These are phyloP conservation scores for Sebastiscus albofasciatus DNA, from an alignment of 2,797 vertebrate species.

Conservation along the genomic window DNA sequence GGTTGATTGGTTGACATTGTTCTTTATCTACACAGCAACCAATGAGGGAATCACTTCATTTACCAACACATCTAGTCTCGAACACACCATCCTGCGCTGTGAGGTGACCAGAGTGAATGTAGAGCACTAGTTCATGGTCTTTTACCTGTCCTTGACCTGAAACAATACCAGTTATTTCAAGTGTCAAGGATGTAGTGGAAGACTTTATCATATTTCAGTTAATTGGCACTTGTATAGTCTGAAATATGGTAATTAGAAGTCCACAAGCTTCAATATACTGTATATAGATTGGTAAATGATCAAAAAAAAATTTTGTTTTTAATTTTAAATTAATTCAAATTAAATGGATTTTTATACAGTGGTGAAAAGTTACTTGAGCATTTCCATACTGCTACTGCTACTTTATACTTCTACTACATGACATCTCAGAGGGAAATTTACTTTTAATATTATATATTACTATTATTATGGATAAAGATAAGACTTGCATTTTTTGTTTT, in stretches of 20 bases:
- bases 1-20: constrained; percentile 58
- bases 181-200: neutral
- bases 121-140: neutral
- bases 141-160: constrained; percentile 2
- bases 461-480: neutral
- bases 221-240: too few species aligned
- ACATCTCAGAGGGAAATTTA: too few species aligned
- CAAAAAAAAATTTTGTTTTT: too few species aligned
- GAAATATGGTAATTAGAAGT: too few species aligned
- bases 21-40: constrained; percentile 25
- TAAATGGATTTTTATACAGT: too few species aligned
- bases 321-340: too few species aligned
- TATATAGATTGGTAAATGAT: too few species aligned
- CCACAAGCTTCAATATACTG: too few species aligned
- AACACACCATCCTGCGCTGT: neutral
- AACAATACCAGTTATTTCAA: neutral
- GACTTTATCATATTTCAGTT: neutral
- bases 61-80: neutral
- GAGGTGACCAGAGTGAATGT: neutral
- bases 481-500: neutral
- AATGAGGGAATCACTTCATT: constrained; percentile 37
- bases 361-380: too few species aligned
- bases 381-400: too few species aligned
- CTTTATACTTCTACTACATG: too few species aligned
- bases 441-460: neutral